Evolutionary conservation across 2,797 vertebrate genomes (phyloP), one percentile per base, ranked within the genome.

Genomic region (Schizothorax lantsangensis): DNA sequence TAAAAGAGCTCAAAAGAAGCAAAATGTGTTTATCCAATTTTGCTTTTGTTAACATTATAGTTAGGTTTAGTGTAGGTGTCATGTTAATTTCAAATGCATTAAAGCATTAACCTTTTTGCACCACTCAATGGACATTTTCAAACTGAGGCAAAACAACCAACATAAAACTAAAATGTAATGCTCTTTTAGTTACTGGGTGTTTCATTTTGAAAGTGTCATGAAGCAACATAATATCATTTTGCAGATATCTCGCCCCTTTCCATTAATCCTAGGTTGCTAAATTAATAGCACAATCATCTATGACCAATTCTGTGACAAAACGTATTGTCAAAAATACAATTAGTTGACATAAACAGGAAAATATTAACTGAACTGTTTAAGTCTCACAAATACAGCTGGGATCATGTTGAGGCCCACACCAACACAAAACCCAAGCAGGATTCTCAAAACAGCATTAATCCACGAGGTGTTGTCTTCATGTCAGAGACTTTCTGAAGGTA

Each of bases 381-480:
- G 43, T 30, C 45, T 30, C 72, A 75, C 19, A 36, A 78, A 38
- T 15, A 15, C 54, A 79, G 21, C 21, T 43, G 19, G 36, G 21
- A 10, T 26, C 23, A n/a, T 19, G 54, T 4, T 38, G 23, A 79
- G 8, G 54, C 36, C 19, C 68, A 40, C 68, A 71, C 68, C 36
- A 59, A 59, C 14, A 79, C 54, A 59, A 40, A 40, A 36, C 6
- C 21, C 3, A 23, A 57, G 33, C 75, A 6, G 10, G 1, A 15
- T 15, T n/a, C 33, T 69, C 23, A 17, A 45, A 64, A 12, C 8
- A 2, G 15, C 78, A 69, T 54, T 17, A 75, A 33, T 73, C 14
- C 71, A 92, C 88, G 88, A 92, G 89, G 90, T 92, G 90, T 87
- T 89, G 85, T 89, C 79, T 91, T 92, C 86, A 86, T 83, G 90